A percentile compares a stretch with the other conserved stretches of the same genome.
phyloP scores from a whole-genome alignment of 2,113 vertebrate species.

The Crotalus viridis region DNA sequence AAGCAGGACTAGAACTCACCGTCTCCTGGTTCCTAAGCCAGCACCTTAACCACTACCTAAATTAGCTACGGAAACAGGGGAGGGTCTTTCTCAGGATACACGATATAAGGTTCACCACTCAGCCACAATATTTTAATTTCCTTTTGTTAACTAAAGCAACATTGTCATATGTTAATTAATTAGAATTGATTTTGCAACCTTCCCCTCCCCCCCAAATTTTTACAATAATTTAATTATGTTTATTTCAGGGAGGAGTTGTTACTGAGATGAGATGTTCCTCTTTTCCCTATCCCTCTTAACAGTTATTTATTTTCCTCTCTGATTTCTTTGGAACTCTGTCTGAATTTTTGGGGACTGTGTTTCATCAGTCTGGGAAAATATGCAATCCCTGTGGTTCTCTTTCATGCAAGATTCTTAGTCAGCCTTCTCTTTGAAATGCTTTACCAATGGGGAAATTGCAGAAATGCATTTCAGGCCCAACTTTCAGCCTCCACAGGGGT shows the following conservation, averaged over 20 bases:
- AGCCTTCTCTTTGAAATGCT: not conserved
- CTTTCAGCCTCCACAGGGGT: constrained; percentile 39
- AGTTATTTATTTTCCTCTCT: not conserved
- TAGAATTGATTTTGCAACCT: not conserved
- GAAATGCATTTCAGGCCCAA: not conserved
- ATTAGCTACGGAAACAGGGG: not conserved
- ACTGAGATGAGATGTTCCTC: not conserved
- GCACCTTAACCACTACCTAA: not conserved
- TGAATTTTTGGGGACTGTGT: not conserved
- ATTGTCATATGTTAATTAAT: not conserved
- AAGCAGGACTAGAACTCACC: not conserved
- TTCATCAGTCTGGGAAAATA: not conserved
- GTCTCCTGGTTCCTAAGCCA: not conserved
- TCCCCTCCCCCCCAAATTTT: not conserved
- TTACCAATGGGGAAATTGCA: not conserved
- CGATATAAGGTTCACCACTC: not conserved
- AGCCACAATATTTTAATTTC: not conserved
- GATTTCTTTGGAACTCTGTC: not conserved
- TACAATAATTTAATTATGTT: not conserved
- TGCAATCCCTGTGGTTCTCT: not conserved
- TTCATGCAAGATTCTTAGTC: not conserved
- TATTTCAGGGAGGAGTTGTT: not conserved
- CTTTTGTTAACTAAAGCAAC: not conserved
- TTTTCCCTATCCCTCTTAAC: not conserved
- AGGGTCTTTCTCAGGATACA: not conserved